Evolutionary conservation across 2,113 vertebrate genomes (phyloP), one percentile per base, ranked within the genome.

Genomic region (Lucifuga dentata): DNA sequence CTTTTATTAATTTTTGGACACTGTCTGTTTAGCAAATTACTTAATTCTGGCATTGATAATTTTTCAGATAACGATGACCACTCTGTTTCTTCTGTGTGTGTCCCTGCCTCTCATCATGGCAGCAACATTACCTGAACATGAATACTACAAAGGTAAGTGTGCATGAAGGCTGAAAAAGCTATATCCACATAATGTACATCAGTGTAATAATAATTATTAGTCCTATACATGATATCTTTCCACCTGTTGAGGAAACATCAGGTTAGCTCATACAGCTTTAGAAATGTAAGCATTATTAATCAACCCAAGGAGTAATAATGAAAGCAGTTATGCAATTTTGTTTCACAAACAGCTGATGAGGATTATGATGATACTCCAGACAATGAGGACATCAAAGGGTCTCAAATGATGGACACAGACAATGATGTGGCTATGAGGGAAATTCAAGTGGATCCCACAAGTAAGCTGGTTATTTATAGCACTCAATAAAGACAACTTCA

Each of bases 21-120:
- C n/a, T n/a, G n/a, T n/a, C n/a, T n/a, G n/a, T n/a, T n/a, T n/a
- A n/a, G n/a, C n/a, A n/a, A n/a, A n/a, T n/a, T n/a, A n/a, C n/a
- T n/a, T n/a, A n/a, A n/a, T 29, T 29, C 3, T 5, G 9, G 1
- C 72, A 21, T 66, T n/a, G 9, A 45, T 9, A 2, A 4, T 45
- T 86, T 69, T 89, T 53, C 92, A 98, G 97, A 92, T 93, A 92
- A 97, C 66, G 79, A 98, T 99, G 97, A 93, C 94, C 91, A 90
- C 93, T 89, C 90, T 96, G 78, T 91, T 98, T 81, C 86, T 97
- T 85, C 87, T 94, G 85, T 94, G 94, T 84, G 90, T 94, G 86
- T 94, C 91, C 88, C 89, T 98, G 92, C 91, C 78, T 82, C 83
- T 93, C 93, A 90, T 95, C 80, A 67, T 90, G 0, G 88, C 94